Evolutionary conservation across 1,140 invertebrate genomes (phyloP), one percentile per base, ranked within the genome.

Genomic region (Psilanteris sp.): DNA sequence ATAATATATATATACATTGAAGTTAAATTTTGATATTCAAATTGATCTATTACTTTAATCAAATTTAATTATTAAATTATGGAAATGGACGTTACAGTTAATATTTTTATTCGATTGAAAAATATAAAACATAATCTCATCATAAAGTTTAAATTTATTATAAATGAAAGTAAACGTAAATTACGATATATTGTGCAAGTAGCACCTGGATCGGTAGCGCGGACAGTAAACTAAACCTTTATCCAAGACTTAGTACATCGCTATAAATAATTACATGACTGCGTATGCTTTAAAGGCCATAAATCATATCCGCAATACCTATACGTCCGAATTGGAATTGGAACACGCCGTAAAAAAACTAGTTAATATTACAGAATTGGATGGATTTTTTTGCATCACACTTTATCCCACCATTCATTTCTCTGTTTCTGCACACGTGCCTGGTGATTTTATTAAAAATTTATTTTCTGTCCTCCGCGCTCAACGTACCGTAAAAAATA

Each of bases 291-390:
- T 44, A 36, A 48, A 55, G 32, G 50, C 55, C 48, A 67, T 67
- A 55, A 67, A 67, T 67, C 61, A 66, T 54, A 66, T 66, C 37
- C 44, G 61, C 36, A 14, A 26, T 64, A 27, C 13, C 36, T 10
- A 14, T 20, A 29, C 20, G 31, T 32, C 44, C 36, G 37, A 34
- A 44, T 50, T 61, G 27, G 32, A 36, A 37, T 22, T 13, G 16
- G 37, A 52, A 64, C 36, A 43, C 1, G 7, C 26, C 26, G 10
- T 50, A 24, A 52, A 52, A 64, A 52, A 43, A 16, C 34, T 36
- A 64, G 37, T 66, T 54, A 34, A 66, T 66, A 66, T 44, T 43
- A 27, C 11, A 27, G 34, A 37, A 52, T 32, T 43, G 34, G 34
- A 29, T 46, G 18, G 14, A 36, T 11, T 46, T 46, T 55, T 41